Base-by-base conservation (phyloP, 1,140 invertebrate genomes). In the Ylistrum balloti region DNA sequence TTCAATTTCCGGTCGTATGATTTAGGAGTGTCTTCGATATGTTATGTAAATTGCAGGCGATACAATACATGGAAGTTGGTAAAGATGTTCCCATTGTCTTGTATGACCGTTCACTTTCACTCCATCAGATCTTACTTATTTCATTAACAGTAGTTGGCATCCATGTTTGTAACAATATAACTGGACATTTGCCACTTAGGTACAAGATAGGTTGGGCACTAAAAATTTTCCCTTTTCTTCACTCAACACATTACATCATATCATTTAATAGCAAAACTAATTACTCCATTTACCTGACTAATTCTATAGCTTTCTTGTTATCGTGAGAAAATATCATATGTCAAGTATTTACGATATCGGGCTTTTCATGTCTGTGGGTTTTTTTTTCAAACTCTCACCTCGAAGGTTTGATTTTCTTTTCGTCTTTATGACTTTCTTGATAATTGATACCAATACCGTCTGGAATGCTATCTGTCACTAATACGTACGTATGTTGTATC, bases 211-310 rank as follows among this genome's bases (percentile, higher is more conserved):
- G n/a, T 17, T n/a, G 56, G 56, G 56, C 17, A 74, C 20, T 74
- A 74, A 74, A 74, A n/a, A 74, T 17, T n/a, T 74, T 74, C 28
- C 56, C 56, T 74, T 74, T 74, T 74, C 56, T 74, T 74, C 56
- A 74, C n/a, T 74, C 22, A 74, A 74, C 22, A 74, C 56, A 74
- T 74, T 74, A 28, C n/a, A 74, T 74, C 5, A 74, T 74, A 28
- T 74, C 28, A 74, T 74, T 74, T 74, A n/a, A 74, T 74, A n/a
- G 56, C n/a, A 74, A 74, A 74, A 74, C 56, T 15, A 45, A 45
- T 45, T 45, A 17, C 41, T 28, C 56, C 56, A n/a, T 74, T 74
- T 74, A 74, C 56, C n/a, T 74, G 9, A 0, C 56, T 74, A 74
- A 74, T 74, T 74, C 56, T 28, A 28, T 74, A 28, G 56, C 56